Percentiles rank a stretch among this genome's conserved stretches.
These are phyloP conservation scores for Cantharis flavilabris DNA, from an alignment of 2,888 invertebrate species.

Conservation along the genomic window DNA sequence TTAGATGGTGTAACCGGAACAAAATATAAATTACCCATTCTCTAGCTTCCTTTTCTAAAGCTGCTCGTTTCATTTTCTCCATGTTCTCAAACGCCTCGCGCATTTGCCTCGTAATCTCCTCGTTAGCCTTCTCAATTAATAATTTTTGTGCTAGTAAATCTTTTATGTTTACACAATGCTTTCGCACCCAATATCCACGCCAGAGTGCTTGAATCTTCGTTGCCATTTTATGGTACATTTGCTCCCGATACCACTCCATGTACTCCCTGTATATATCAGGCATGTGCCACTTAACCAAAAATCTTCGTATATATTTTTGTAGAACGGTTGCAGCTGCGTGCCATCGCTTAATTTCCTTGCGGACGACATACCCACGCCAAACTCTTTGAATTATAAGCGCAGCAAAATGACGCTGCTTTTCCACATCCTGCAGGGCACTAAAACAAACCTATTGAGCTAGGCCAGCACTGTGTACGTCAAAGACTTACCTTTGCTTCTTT, in stretches of 20 bases:
- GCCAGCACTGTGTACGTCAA: not conserved
- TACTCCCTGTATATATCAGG: conserved; percentile 32
- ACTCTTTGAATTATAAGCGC: conserved; percentile 48
- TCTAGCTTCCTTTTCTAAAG: conserved; percentile 38
- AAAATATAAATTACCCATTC: conserved; percentile 45
- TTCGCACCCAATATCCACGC: conserved; percentile 45
- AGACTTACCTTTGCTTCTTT: conserved; percentile 39
- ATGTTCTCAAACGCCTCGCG: conserved; percentile 29
- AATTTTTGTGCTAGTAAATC: conserved; percentile 16
- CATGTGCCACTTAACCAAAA: conserved; percentile 40
- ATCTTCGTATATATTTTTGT: conserved; percentile 49
- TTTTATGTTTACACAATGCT: conserved; percentile 16
- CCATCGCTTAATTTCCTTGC: conserved; percentile 40
- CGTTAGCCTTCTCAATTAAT: conserved; percentile 32
- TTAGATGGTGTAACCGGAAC: conserved; percentile 52
- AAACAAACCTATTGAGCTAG: not conserved
- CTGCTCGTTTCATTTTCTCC: conserved; percentile 22
- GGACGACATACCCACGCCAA: conserved; percentile 43
- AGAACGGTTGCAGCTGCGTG: conserved; percentile 43
- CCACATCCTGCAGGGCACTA: conserved; percentile 28
- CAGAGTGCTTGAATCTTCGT: conserved; percentile 50
- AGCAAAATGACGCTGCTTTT: conserved; percentile 41
- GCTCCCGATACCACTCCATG: conserved; percentile 13
- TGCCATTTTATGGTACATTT: conserved; percentile 43
- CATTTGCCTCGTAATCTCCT: conserved; percentile 25